These are phyloP conservation scores for Stegastes partitus DNA, from an alignment of 2,113 vertebrate species.

Conservation along the genomic window DNA sequence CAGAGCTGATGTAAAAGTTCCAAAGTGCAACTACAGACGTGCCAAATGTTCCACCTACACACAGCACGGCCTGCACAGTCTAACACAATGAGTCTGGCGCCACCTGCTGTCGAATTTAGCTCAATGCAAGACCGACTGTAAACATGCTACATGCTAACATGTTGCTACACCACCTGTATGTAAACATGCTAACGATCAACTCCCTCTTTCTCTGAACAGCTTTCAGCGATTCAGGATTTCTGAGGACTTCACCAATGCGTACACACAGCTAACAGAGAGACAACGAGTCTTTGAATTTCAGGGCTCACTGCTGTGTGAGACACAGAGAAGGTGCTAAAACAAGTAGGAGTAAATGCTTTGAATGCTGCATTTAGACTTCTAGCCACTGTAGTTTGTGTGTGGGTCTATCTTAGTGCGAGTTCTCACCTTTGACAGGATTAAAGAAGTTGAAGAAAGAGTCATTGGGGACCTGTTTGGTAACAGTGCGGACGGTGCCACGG, in stretches of 20 bases:
- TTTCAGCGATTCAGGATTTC: too few relatives aligned
- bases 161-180: background rate
- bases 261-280: too few relatives aligned
- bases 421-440: slow-evolving; percentile 92
- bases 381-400: background rate
- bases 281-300: too few relatives aligned
- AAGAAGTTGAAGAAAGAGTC: slow-evolving; percentile 99
- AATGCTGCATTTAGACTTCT: background rate
- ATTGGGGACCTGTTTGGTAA: slow-evolving; percentile 96
- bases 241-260: too few relatives aligned
- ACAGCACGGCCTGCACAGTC: background rate
- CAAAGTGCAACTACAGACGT: slow-evolving; percentile 4
- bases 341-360: background rate
- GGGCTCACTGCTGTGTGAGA: background rate
- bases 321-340: background rate
- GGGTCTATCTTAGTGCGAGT: background rate
- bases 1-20: background rate
- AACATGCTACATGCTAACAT: background rate
- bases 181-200: too few relatives aligned
- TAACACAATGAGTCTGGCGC: slow-evolving; percentile 35
- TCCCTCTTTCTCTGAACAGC: too few relatives aligned
- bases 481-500: slow-evolving; percentile 93
- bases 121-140: background rate
- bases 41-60: background rate
- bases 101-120: slow-evolving; percentile 71